Conservation (phyloP, 2,888 invertebrate species). For the Craniophora ligustri region DNA sequence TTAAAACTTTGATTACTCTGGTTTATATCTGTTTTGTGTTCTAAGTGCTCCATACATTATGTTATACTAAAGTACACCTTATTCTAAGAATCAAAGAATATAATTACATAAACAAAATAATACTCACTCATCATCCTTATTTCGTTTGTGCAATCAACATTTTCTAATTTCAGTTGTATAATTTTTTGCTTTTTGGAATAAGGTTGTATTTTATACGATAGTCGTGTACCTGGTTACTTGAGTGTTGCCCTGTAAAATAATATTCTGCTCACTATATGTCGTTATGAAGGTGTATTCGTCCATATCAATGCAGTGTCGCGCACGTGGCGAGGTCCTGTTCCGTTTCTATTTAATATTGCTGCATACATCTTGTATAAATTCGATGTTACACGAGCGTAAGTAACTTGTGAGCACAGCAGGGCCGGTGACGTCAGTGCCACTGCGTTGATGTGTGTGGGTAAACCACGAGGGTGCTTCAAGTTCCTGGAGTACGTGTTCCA, state of each 20-base stretch:
- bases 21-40: neutral
- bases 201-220: neutral
- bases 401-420: no score
- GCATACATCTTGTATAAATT: no score
- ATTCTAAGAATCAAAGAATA: neutral
- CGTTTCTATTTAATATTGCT: no score
- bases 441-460: neutral
- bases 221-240: slow-evolving; percentile 3
- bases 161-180: no score
- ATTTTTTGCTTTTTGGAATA: neutral
- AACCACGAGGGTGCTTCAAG: slow-evolving; percentile 3
- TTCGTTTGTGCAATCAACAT: no score
- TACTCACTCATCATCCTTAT: no score
- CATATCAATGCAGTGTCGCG: neutral
- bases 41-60: slow-evolving; percentile 2
- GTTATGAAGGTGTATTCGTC: neutral
- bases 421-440: neutral
- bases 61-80: neutral
- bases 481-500: neutral
- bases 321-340: neutral
- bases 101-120: neutral
- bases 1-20: slow-evolving; percentile 3
- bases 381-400: neutral
- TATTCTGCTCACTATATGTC: slow-evolving; percentile 46
- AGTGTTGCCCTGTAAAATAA: slow-evolving; percentile 8